Evolutionary conservation across 1,140 invertebrate genomes (phyloP).

Genomic region (Periplaneta americana): DNA sequence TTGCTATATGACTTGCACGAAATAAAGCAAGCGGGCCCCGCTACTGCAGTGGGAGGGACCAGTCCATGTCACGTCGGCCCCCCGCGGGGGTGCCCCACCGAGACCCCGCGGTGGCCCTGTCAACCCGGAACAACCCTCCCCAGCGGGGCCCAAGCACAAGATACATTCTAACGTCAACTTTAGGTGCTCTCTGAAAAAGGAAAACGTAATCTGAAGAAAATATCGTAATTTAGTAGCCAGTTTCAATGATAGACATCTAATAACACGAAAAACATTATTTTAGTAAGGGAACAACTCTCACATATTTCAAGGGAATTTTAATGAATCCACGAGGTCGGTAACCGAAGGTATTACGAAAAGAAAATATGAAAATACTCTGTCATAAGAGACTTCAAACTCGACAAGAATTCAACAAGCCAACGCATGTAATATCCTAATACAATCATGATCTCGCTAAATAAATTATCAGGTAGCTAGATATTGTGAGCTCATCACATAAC

Average conservation of each 20-base stretch:
- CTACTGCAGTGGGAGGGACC: neutral
- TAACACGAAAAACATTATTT: neutral
- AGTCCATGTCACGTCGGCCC: neutral
- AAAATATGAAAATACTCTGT: too few relatives aligned
- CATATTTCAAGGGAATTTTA: neutral
- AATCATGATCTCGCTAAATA: too few relatives aligned
- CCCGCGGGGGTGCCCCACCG: neutral
- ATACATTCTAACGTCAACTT: neutral
- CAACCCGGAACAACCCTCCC: slow-evolving; percentile 1
- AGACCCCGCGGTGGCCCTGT: slow-evolving; percentile 4
- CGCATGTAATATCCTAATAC: too few relatives aligned
- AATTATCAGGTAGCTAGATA: too few relatives aligned
- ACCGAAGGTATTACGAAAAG: neutral
- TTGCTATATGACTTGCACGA: neutral
- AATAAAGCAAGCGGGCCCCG: neutral
- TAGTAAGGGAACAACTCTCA: neutral
- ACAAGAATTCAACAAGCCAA: too few relatives aligned
- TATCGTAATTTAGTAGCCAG: neutral
- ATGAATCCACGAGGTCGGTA: neutral
- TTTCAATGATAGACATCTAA: neutral
- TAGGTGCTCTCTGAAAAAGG: neutral
- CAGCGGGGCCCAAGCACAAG: neutral
- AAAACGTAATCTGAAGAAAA: neutral
- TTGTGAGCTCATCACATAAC: too few relatives aligned
- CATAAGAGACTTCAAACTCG: too few relatives aligned